Base-by-base conservation (phyloP, 2,113 vertebrate genomes). In the Macaca mulatta region DNA sequence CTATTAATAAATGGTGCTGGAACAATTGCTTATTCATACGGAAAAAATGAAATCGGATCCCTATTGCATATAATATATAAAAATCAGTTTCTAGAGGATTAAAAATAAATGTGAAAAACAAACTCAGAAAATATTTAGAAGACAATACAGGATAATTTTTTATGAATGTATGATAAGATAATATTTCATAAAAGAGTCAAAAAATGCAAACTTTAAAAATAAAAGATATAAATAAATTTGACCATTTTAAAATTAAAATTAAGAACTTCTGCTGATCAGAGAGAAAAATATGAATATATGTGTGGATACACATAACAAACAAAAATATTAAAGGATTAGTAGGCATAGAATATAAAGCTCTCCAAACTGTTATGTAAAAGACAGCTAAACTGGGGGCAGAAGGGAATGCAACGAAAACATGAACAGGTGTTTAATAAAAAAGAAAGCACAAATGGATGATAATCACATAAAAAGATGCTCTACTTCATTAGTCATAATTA, bases 81-180 rank as follows among this genome's bases (percentile, higher is more conserved):
- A 85, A 94, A 94, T 69, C n/a, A 83, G 27, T 23, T 90, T 55
- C 32, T 80, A 70, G 27, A 90, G 2, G 5, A 89, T 79, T 82
- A 79, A 83, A 89, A 85, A 77, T 96, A 79, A 87, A 77, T 72
- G 30, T 90, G 78, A 75, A 90, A 92, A 89, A 12, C 35, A 90
- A 93, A 91, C 16, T 67, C n/a, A 92, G 38, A 59, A 81, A 94
- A 45, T 69, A 69, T 75, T 92, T 27, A 92, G 67, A 85, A 79
- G 85, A 86, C 16, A 82, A 64, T 55, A 8, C 43, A 89, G 48
- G 23, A 94, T 3, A 88, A 16, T 70, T 30, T 11, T 92, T 64
- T 23, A 61, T 48, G 14, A 80, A 77, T 7, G 0, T 13, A 40
- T 30, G 40, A 38, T n/a, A 82, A 3, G n/a, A 96, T 85, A 78